Base-by-base conservation (phyloP, 2,113 vertebrate genomes). In the Enhydra lutris region DNA sequence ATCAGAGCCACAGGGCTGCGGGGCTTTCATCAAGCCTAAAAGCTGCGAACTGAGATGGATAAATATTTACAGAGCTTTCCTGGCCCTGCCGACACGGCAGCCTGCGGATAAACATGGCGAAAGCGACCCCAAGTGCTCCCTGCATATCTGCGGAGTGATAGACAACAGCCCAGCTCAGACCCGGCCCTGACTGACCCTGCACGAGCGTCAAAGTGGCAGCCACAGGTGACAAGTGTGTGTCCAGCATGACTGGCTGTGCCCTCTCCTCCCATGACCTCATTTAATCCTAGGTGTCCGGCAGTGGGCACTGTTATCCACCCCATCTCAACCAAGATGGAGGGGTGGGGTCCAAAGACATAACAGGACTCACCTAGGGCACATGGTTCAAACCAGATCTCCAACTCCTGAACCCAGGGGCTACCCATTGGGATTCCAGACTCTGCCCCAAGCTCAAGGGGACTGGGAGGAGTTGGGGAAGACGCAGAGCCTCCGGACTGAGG, bases 11-110 rank as follows among this genome's bases (percentile, higher is more conserved):
- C 45, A 3, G 24, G 74, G 52, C 12, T 55, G 31, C 7, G 0
- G 79, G 71, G 65, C 76, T 95, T 96, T 96, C 83, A 76, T 69
- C 93, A 95, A 15, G 71, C 36, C 85, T 81, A 89, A 85, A 94
- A 92, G 76, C 91, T 96, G 45, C 36, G 55, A 97, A 82, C 42
- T 21, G 29, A 47, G 82, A 65, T 74, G 91, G 90, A 96, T 97
- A 98, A 98, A 97, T 98, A 97, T 98, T 97, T 98, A 97, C 97
- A 91, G 89, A 98, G 87, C 39, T 95, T 91, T 89, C 63, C 85
- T 26, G 69, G 91, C 61, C 91, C 65, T n/a, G 85, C 24, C 47
- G 52, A 71, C 23, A 71, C 18, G 50, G 94, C 57, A 73, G 67
- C 79, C 90, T 52, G 39, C 89, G 39, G 36, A 96, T 93, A 97